Evolutionary conservation across 2,797 vertebrate genomes (phyloP).

Genomic region (Dermochelys coriacea): DNA sequence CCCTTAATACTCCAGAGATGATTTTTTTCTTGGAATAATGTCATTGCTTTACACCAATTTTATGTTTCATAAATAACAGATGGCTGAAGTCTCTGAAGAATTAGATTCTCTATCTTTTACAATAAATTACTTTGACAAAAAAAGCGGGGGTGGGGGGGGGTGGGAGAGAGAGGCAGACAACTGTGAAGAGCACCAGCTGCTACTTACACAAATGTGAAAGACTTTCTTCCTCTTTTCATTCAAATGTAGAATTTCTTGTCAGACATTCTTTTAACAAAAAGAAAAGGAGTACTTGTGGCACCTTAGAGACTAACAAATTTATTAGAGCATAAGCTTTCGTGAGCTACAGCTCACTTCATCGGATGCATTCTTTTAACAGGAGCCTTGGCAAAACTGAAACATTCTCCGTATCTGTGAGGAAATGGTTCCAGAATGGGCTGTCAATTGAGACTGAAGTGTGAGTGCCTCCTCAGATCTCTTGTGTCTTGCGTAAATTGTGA

Average conservation of each 20-base stretch:
- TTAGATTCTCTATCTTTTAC: neutral
- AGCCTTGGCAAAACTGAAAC: neutral
- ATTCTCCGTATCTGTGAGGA: too few species aligned
- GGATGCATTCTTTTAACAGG: rapidly evolving
- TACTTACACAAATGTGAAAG: neutral
- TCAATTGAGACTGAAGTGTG: neutral
- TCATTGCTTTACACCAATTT: neutral
- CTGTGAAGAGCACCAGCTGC: conserved; percentile 6
- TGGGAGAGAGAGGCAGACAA: conserved; percentile 1
- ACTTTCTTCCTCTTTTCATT: neutral
- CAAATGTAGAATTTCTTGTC: neutral
- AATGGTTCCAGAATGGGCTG: neutral
- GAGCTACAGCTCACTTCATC: too few species aligned
- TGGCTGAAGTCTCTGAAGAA: conserved; percentile 39
- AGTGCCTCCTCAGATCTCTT: neutral
- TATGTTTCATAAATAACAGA: conserved; percentile 56
- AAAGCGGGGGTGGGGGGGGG: neutral
- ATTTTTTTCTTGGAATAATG: neutral
- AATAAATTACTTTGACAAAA: conserved; percentile 15
- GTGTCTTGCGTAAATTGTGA: neutral
- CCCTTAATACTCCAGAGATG: neutral
- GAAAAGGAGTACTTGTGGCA: too few species aligned
- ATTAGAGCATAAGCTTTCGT: too few species aligned
- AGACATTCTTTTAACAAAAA: rapidly evolving
- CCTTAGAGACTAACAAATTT: too few species aligned